Percentiles rank a stretch among this genome's conserved stretches.
phyloP scores from a whole-genome alignment of 2,888 invertebrate genomes.

The Aphrophora alni region DNA sequence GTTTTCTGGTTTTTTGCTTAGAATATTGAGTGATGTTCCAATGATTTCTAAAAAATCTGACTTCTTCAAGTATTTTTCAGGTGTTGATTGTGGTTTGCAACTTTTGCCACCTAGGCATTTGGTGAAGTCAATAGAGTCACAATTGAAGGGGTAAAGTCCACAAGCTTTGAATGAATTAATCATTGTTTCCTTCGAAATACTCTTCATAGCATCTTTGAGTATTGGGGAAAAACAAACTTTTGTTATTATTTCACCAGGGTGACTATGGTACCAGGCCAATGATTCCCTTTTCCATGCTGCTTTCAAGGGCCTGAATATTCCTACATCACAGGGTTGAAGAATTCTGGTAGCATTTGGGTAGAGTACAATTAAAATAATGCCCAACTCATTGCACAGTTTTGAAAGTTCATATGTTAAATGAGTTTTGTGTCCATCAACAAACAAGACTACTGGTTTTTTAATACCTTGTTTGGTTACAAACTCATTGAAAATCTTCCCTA shows the following conservation, averaged over 20 bases:
- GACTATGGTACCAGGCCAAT: slow-evolving; percentile 14
- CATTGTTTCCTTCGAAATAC: slow-evolving; percentile 17
- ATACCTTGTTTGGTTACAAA: slow-evolving; percentile 14
- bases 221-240: slow-evolving; percentile 33
- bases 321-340: slow-evolving; percentile 51
- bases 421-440: slow-evolving; percentile 34
- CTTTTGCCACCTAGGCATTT: slow-evolving; percentile 16
- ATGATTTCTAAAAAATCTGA: slow-evolving; percentile 20
- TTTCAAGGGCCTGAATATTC: slow-evolving; percentile 43
- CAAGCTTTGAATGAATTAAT: slow-evolving; percentile 32
- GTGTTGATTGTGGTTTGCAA: slow-evolving; percentile 12
- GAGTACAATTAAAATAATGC: slow-evolving; percentile 36
- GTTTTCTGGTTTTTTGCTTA: slow-evolving; percentile 14
- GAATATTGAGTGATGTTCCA: slow-evolving; percentile 7
- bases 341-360: slow-evolving; percentile 52
- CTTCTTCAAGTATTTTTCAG: slow-evolving; percentile 16
- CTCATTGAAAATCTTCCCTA: slow-evolving; percentile 26
- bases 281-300: slow-evolving; percentile 28
- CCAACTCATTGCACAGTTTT: neutral
- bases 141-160: slow-evolving; percentile 34
- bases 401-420: slow-evolving; percentile 18
- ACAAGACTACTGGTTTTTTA: slow-evolving; percentile 17
- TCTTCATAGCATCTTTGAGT: slow-evolving; percentile 31
- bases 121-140: slow-evolving; percentile 24
- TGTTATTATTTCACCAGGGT: slow-evolving; percentile 24